These are phyloP conservation scores for Crenichthys baileyi DNA, from an alignment of 2,797 vertebrate genomes.

Conservation along the genomic window DNA sequence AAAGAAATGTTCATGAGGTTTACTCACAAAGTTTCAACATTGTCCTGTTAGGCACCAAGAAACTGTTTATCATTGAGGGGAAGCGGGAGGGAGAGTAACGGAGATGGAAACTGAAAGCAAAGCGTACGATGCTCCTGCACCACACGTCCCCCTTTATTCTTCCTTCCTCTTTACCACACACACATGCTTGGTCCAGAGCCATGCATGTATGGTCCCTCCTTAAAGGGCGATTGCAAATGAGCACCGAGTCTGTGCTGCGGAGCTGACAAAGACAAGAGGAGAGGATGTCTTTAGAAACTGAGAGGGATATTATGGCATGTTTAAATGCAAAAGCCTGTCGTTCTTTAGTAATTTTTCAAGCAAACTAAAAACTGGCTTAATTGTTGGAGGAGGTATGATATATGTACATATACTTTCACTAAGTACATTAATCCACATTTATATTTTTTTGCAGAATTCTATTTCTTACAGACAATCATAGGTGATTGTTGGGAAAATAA, in stretches of 20 bases:
- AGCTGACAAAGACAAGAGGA: constrained; percentile 59
- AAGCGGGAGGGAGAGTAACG: constrained; percentile 35
- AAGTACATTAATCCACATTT: constrained; percentile 1
- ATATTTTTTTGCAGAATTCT: not conserved
- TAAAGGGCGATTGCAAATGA: constrained; percentile 75
- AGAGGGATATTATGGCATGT: constrained; percentile 17
- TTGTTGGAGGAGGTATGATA: constrained; percentile 20
- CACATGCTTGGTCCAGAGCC: constrained; percentile 30
- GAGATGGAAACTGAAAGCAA: constrained; percentile 49
- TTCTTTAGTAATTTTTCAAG: constrained; percentile 39
- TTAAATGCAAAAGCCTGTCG: constrained; percentile 29
- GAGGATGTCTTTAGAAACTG: constrained; percentile 26
- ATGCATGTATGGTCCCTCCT: constrained; percentile 51
- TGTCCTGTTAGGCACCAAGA: not conserved
- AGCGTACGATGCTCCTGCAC: constrained; percentile 41
- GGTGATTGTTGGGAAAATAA: not conserved
- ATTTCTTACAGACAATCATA: not conserved
- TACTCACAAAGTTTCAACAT: not conserved
- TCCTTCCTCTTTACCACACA: constrained; percentile 1
- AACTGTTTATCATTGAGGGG: constrained; percentile 28
- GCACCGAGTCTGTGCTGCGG: constrained; percentile 60
- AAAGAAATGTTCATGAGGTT: not conserved
- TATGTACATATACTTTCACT: not conserved
- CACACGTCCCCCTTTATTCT: constrained; percentile 58
- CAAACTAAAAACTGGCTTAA: constrained; percentile 37